A percentile compares a stretch with the other conserved stretches of the same genome.
Evolutionary conservation across 2,797 vertebrate genomes (phyloP).

Genomic region (Fistularia commersonii): DNA sequence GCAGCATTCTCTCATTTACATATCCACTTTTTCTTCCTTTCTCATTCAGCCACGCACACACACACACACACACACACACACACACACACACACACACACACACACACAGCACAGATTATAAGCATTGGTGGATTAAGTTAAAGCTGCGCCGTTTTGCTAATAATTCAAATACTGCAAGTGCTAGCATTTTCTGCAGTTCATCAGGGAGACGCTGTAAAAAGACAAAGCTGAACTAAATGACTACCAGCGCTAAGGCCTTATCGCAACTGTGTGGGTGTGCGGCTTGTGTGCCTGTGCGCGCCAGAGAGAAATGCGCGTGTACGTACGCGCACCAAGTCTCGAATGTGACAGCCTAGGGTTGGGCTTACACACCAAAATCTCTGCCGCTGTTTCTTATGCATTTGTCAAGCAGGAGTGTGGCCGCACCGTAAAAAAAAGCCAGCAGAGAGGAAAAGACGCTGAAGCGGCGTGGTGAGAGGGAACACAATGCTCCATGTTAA

Average conservation of each 20-base stretch:
- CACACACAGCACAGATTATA: conserved; percentile 45
- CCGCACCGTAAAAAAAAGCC: conserved; percentile 1
- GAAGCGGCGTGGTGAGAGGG: conserved; percentile 2
- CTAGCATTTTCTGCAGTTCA: conserved; percentile 53
- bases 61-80: conserved; percentile 24
- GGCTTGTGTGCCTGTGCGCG: conserved; percentile 11
- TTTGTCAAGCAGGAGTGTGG: conserved; percentile 30
- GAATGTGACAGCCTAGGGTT: conserved; percentile 37
- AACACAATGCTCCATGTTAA: conserved; percentile 1
- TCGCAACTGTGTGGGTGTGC: conserved; percentile 54
- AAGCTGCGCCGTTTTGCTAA: conserved; percentile 52
- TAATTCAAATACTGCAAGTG: conserved; percentile 61
- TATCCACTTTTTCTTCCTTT: conserved; percentile 27
- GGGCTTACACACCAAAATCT: conserved; percentile 40
- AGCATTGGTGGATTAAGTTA: conserved; percentile 51
- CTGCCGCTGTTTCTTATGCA: conserved; percentile 32
- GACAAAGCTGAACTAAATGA: conserved; percentile 67
- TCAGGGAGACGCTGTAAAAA: conserved; percentile 45
- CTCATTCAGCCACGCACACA: conserved; percentile 28
- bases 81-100: conserved; percentile 22
- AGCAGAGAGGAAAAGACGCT: conserved; percentile 4
- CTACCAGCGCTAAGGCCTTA: conserved; percentile 54
- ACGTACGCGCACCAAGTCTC: conserved; percentile 10
- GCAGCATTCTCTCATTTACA: conserved; percentile 42
- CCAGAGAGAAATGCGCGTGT: neutral